Evolutionary conservation across 1,140 invertebrate genomes (phyloP).

Genomic region (Ceratina australensis): DNA sequence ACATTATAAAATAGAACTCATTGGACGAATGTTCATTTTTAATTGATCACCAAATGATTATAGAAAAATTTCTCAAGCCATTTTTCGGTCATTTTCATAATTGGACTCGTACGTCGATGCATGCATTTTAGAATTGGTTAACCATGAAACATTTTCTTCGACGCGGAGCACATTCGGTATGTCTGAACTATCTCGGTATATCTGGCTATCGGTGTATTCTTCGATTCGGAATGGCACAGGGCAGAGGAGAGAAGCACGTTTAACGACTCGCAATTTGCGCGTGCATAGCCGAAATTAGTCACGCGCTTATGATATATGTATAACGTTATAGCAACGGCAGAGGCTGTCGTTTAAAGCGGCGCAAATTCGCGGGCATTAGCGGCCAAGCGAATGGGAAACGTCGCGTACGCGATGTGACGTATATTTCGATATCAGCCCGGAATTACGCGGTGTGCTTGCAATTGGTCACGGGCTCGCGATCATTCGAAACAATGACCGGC

Average conservation of each 20-base stretch:
- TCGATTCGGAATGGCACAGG: neutral
- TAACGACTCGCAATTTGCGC: conserved; percentile 4
- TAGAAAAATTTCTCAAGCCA: too few species aligned
- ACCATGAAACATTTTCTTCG: too few species aligned
- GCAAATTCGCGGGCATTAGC: conserved; percentile 41
- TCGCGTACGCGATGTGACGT: conserved; percentile 21
- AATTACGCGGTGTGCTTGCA: conserved; percentile 28
- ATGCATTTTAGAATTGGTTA: too few species aligned
- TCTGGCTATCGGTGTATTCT: neutral
- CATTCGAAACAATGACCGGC: neutral
- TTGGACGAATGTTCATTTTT: too few species aligned
- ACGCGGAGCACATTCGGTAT: too few species aligned
- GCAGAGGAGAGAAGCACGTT: too few species aligned
- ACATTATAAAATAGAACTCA: too few species aligned
- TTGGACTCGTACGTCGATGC: too few species aligned
- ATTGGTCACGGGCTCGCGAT: conserved; percentile 2
- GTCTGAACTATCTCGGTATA: too few species aligned
- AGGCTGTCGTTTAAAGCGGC: conserved; percentile 9
- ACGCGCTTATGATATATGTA: conserved; percentile 22
- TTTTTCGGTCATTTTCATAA: too few species aligned
- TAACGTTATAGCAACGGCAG: neutral
- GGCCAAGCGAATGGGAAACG: conserved; percentile 24
- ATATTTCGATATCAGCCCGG: conserved; percentile 35
- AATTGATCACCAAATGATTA: too few species aligned
- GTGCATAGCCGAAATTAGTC: conserved; percentile 30